Base-by-base conservation (phyloP, 2,888 invertebrate genomes). In the Diarsia dahlii region DNA sequence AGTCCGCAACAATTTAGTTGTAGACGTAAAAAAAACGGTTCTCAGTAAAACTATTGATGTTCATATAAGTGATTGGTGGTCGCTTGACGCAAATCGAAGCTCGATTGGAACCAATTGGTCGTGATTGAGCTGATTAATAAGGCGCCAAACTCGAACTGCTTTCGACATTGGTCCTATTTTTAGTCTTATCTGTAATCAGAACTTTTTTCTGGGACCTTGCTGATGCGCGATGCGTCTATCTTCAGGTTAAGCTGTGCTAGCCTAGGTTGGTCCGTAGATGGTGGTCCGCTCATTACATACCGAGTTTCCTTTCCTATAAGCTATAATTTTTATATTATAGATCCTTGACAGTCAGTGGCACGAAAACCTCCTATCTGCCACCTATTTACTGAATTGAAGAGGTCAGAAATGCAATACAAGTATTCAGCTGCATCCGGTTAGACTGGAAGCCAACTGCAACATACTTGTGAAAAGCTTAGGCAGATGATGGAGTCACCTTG, bases 31-130 rank as follows among this genome's bases (percentile, higher is more conserved):
- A 91, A 89, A 86, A 85, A 76, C 76, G 75, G 75, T 78, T 82
- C 86, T 73, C 56, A 46, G 82, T 88, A 86, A 81, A 85, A 87
- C 84, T 81, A 82, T 82, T 81, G 74, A 60, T 78, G 77, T 80
- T 77, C 73, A 76, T 78, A 75, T 71, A 82, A 82, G 80, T 82
- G 84, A 89, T 89, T 89, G 84, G 80, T 81, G 78, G 77, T 79
- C 79, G 85, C 79, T 89, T 88, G 87, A 80, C 80, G 86, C 79
- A 89, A 90, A 91, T 90, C 89, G 89, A 90, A 89, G 88, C 82
- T 85, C 89, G 89, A 91, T 91, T 91, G 92, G 74, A 64, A 66
- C 75, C 91, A 91, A 91, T 91, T 91, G 89, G 80, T 54, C 39
- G 64, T 86, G 87, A 90, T 90, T 89, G 87, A 65, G 74, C 50